These are phyloP conservation scores for Leptinotarsa peninsularis DNA, from an alignment of 2,888 invertebrate species.

Conservation along the genomic window DNA sequence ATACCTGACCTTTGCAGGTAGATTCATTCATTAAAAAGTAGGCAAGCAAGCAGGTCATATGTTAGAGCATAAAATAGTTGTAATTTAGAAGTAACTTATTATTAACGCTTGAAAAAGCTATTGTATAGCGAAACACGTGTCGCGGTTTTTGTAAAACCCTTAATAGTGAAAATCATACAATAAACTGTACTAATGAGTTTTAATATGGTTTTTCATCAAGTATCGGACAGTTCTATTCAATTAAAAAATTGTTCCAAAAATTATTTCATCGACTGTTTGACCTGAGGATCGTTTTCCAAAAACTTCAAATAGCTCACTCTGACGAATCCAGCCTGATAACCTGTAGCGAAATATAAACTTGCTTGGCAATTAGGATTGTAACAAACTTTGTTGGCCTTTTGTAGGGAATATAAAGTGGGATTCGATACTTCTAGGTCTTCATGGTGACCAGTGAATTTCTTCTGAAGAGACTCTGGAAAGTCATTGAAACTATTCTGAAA, in stretches of 20 bases:
- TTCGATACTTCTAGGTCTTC: conserved; percentile 40
- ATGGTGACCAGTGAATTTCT: neutral
- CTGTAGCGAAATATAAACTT: conserved; percentile 64
- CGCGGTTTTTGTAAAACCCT: no score
- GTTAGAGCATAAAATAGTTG: no score
- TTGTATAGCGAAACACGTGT: no score
- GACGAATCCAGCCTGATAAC: conserved; percentile 68
- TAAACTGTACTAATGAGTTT: no score
- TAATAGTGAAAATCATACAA: no score
- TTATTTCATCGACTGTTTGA: conserved; percentile 28
- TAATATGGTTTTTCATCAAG: no score
- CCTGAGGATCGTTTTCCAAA: conserved; percentile 51
- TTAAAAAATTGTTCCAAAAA: neutral
- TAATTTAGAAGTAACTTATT: no score
- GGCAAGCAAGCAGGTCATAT: no score
- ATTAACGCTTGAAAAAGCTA: no score
- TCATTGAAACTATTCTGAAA: conserved; percentile 46
- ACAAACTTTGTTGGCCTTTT: conserved; percentile 61
- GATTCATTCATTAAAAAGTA: no score
- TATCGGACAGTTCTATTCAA: neutral
- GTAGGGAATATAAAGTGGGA: conserved; percentile 59
- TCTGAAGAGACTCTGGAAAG: conserved; percentile 38
- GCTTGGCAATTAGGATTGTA: conserved; percentile 67
- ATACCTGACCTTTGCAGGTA: no score
- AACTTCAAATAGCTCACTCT: conserved; percentile 59